Evolutionary conservation across 2,797 vertebrate species (phyloP).

Genomic region (Selene dorsalis): DNA sequence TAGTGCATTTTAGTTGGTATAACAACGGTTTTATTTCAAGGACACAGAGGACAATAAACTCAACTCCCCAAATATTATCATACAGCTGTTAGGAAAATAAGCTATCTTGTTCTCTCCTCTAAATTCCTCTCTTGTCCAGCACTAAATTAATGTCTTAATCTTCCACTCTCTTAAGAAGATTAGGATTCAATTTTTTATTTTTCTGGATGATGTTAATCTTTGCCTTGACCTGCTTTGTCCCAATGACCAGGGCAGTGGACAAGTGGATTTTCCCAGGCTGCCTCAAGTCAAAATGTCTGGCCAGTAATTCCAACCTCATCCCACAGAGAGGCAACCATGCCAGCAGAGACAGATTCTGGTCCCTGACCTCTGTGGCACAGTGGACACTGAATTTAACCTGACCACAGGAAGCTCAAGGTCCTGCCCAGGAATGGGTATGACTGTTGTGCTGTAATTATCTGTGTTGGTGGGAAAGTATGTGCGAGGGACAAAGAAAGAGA

Average conservation of each 20-base stretch:
- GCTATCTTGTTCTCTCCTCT: constrained; percentile 27
- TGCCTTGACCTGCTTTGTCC: constrained; percentile 29
- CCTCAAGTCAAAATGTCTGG: constrained; percentile 32
- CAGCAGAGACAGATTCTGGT: constrained; percentile 53
- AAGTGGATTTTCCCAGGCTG: constrained; percentile 55
- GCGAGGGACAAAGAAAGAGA: constrained; percentile 5
- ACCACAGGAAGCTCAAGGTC: constrained; percentile 73
- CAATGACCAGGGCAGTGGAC: constrained; percentile 28
- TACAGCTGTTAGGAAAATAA: constrained; percentile 55
- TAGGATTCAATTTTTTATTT: constrained; percentile 37
- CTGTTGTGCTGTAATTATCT: constrained; percentile 68
- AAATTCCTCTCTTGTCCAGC: constrained; percentile 24
- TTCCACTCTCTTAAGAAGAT: constrained; percentile 51
- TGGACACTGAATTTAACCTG: constrained; percentile 61
- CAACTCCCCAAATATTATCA: neutral
- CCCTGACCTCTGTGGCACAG: constrained; percentile 64
- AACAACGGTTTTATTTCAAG: neutral
- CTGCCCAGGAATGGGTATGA: constrained; percentile 60
- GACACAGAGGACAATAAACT: neutral
- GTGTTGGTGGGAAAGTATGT: constrained; percentile 41
- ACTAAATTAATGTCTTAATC: constrained; percentile 61
- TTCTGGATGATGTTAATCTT: constrained; percentile 48
- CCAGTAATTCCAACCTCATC: constrained; percentile 51
- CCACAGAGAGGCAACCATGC: constrained; percentile 45
- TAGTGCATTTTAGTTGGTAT: constrained; percentile 18